These are phyloP conservation scores for Silurus aristotelis DNA, from an alignment of 2,797 vertebrate genomes.

Conservation along the genomic window DNA sequence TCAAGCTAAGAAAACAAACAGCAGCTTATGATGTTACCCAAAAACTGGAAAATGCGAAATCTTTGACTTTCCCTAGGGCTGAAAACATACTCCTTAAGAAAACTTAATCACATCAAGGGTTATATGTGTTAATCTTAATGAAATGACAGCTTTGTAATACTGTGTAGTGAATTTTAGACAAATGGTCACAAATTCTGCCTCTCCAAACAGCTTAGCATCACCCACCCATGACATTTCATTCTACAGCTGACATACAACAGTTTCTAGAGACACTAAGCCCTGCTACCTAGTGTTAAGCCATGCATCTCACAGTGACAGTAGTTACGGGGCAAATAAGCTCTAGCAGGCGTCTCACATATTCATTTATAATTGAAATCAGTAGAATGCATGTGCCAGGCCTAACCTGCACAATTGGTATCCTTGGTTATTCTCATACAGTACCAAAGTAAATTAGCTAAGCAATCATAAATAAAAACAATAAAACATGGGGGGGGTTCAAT, in stretches of 20 bases:
- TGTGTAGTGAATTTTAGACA: slow-evolving; percentile 57
- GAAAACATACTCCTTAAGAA: neutral
- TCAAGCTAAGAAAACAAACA: neutral
- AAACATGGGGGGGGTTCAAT: neutral
- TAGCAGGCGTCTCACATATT: neutral
- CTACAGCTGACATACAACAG: neutral
- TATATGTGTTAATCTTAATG: neutral
- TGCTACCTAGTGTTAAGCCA: neutral
- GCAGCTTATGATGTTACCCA: neutral
- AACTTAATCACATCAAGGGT: neutral
- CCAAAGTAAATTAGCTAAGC: neutral
- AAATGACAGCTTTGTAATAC: slow-evolving; percentile 39
- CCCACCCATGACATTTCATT: neutral
- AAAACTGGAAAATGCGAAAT: neutral
- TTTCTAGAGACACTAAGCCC: neutral
- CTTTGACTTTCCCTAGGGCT: neutral
- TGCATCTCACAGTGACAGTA: neutral
- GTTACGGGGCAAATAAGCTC: neutral
- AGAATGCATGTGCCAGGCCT: neutral
- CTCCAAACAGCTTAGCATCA: neutral
- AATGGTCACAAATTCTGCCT: slow-evolving; percentile 53
- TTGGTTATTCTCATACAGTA: neutral
- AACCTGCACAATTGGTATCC: neutral
- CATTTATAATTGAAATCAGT: neutral
- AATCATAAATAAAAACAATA: neutral